Evolutionary conservation across 2,888 invertebrate genomes (phyloP), one percentile per base, ranked within the genome.

Genomic region (Drosophila stalkeri): DNA sequence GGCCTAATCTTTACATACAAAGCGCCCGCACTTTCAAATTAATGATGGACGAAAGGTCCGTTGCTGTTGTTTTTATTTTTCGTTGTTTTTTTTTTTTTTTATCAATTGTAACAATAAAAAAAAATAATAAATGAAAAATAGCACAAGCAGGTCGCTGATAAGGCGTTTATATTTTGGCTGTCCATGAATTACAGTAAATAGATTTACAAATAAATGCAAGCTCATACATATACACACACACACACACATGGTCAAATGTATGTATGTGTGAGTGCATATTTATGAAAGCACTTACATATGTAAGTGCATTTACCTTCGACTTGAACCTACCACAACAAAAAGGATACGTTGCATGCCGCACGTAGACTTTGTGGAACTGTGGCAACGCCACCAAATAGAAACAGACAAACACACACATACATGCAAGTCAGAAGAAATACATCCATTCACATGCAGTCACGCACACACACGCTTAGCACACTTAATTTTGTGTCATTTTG

Each of bases 271-370:
- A 18, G 7, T 35, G 20, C 16, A 27, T 35, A 12, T 18, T 14
- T 35, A 54, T 54, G 9, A 37, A 37, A 23, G 3, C 0, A 20
- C 37, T 14, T 27, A 23, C 2, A 2, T 27, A 27, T 27, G 27
- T 27, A 46, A 59, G 12, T 35, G 12, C 12, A 35, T 18, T 52
- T 23, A 52, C 41, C 46, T 37, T 39, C 14, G 47, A 55, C 46
- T 43, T 51, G 27, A 69, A 70, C 88, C 86, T 86, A 80, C 65
- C 61, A 59, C 89, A 83, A 83, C 67, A 64, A 43, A 27, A 70
- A 66, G 60, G 77, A 72, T 51, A 33, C 68, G 62, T 57, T 73
- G 55, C 62, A 56, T 56, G 20, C 12, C 39, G 75, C 77, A 85
- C 89, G 83, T 80, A 86, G 61, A 67, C 89, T 64, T 62, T 82